A percentile compares a stretch with the other conserved stretches of the same genome.
Evolutionary conservation across 2,797 vertebrate species (phyloP).

Genomic region (Sebastolobus alascanus): DNA sequence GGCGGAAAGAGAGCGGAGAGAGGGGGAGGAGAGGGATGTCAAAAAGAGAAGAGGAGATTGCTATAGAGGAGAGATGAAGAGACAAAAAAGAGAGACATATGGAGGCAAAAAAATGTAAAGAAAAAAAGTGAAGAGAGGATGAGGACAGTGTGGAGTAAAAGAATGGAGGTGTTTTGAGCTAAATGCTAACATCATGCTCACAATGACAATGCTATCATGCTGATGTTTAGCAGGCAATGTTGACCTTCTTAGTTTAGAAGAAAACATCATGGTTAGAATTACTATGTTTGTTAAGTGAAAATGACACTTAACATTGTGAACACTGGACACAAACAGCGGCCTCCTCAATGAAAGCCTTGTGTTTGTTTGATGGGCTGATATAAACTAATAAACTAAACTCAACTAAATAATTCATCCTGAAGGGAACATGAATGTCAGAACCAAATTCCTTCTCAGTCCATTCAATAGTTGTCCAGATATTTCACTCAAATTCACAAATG

Average conservation of each 20-base stretch:
- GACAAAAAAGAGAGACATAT: neutral
- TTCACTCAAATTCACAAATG: too few relatives aligned
- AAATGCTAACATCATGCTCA: too few relatives aligned
- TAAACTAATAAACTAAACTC: too few relatives aligned
- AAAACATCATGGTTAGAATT: too few relatives aligned
- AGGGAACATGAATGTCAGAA: neutral
- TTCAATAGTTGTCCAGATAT: neutral
- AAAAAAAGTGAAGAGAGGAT: neutral
- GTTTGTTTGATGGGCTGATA: too few relatives aligned
- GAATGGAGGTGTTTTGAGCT: neutral
- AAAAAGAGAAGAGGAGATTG: neutral
- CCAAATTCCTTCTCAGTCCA: too few relatives aligned
- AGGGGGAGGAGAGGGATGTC: slow-evolving; percentile 32
- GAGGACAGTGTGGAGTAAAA: neutral
- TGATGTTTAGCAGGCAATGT: neutral
- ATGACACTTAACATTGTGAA: rapidly evolving
- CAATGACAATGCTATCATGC: too few relatives aligned
- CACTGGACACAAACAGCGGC: too few relatives aligned
- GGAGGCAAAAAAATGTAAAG: neutral
- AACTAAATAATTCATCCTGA: neutral
- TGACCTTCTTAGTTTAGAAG: neutral
- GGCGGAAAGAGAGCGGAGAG: slow-evolving; percentile 9
- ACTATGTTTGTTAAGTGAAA: too few relatives aligned
- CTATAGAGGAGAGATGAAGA: neutral
- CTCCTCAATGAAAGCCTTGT: too few relatives aligned